These are phyloP conservation scores for Stictonetta naevosa DNA, from an alignment of 2,113 vertebrate genomes.

Conservation along the genomic window DNA sequence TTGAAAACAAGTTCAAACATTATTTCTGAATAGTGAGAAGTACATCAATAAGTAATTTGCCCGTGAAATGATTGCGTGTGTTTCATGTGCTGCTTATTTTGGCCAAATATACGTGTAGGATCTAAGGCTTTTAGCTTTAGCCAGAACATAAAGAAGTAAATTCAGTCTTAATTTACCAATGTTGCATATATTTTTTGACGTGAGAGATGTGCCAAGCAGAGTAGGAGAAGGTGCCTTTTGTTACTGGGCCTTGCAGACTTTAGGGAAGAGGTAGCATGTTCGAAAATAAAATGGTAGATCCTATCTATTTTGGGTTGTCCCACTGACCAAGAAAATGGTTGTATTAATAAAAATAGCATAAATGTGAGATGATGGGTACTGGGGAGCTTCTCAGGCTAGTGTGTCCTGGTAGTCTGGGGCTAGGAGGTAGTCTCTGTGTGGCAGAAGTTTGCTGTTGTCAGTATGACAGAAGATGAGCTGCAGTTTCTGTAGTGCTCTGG, in stretches of 20 bases:
- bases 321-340: neutral
- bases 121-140: constrained; percentile 32
- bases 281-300: neutral
- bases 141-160: neutral
- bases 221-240: neutral
- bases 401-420: neutral
- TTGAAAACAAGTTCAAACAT: neutral
- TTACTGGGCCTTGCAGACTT: neutral
- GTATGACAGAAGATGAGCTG: constrained; percentile 1
- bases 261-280: neutral
- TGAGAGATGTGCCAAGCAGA: neutral
- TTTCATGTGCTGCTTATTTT: constrained; percentile 12
- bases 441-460: neutral
- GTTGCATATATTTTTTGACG: neutral
- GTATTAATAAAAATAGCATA: neutral
- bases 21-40: neutral
- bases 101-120: constrained; percentile 35
- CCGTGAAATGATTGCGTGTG: neutral
- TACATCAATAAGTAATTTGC: constrained; percentile 15
- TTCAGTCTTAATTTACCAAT: neutral
- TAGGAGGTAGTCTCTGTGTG: neutral
- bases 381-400: neutral
- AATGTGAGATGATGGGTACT: neutral
- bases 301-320: neutral
- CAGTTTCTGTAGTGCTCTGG: neutral